Evolutionary conservation across 2,888 invertebrate species (phyloP).

Genomic region (Heliconius erato): DNA sequence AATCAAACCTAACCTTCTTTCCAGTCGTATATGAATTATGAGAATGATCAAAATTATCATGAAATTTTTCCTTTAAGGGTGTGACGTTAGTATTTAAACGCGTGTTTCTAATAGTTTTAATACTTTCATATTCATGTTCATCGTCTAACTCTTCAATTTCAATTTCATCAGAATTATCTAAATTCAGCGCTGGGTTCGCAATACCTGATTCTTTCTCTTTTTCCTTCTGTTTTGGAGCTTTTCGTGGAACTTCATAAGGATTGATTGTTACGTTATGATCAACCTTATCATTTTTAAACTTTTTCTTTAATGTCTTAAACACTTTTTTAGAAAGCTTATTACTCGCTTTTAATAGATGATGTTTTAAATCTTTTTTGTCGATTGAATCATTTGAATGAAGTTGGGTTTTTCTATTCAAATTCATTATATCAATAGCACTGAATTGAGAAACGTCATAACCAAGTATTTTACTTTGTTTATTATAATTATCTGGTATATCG

Average conservation of each 20-base stretch:
- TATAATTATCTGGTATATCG: constrained; percentile 63
- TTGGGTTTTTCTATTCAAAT: constrained; percentile 70
- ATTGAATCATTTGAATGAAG: constrained; percentile 71
- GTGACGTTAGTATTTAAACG: constrained; percentile 78
- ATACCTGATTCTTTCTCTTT: constrained; percentile 73
- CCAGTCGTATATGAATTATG: constrained; percentile 73
- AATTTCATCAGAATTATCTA: constrained; percentile 81
- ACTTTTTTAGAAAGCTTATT: constrained; percentile 80
- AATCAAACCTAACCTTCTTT: constrained; percentile 82
- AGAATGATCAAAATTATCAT: constrained; percentile 66
- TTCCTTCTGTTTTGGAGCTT: constrained; percentile 68
- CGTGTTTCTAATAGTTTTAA: constrained; percentile 79
- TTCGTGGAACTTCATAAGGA: constrained; percentile 81
- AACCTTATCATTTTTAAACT: constrained; percentile 76
- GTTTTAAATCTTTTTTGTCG: constrained; percentile 73
- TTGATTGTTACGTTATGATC: constrained; percentile 70
- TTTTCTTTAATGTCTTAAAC: constrained; percentile 78
- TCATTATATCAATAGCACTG: constrained; percentile 77
- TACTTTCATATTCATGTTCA: constrained; percentile 78
- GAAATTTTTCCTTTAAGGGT: constrained; percentile 69
- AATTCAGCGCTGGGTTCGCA: constrained; percentile 77
- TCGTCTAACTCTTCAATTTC: constrained; percentile 76
- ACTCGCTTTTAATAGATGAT: constrained; percentile 70
- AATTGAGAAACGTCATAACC: constrained; percentile 81
- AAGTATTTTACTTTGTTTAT: constrained; percentile 82